Conservation (phyloP, 2,797 vertebrate genomes). For the Streptopelia turtur region DNA sequence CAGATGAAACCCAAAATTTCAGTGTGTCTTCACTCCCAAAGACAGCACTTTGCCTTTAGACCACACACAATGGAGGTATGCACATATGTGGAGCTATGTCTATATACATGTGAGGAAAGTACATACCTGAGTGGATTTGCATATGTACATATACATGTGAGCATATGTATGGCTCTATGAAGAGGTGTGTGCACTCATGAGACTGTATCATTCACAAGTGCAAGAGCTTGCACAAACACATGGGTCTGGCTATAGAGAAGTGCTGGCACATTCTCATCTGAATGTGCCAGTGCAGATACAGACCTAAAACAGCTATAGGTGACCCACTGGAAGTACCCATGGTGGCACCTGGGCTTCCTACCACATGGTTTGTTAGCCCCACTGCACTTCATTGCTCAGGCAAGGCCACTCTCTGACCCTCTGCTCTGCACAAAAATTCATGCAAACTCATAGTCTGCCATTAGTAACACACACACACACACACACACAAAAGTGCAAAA, state of each 20-base stretch:
- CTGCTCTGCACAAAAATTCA: not conserved
- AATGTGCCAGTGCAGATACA: not conserved
- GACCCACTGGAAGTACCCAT: not conserved
- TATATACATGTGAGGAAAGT: not conserved
- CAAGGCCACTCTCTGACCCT: not conserved
- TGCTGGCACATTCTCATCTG: not conserved
- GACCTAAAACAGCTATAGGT: not conserved
- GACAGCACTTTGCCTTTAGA: not conserved
- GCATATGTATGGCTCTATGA: fast-evolving
- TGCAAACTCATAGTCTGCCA: not conserved
- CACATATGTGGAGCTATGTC: fast-evolving
- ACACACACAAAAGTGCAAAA: not conserved
- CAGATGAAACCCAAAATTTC: not conserved
- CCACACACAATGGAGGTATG: fast-evolving
- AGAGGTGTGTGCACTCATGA: fast-evolving
- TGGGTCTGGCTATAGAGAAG: not conserved
- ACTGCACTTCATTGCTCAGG: not conserved
- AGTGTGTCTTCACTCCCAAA: not conserved
- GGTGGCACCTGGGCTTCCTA: not conserved
- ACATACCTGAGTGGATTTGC: not conserved
- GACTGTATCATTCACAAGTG: not conserved
- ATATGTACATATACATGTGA: fast-evolving
- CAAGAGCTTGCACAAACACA: not conserved
- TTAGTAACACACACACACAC: not conserved
- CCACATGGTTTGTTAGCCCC: not conserved